These are phyloP conservation scores for Danio tinwini DNA, from an alignment of 2,797 vertebrate species.

Conservation along the genomic window DNA sequence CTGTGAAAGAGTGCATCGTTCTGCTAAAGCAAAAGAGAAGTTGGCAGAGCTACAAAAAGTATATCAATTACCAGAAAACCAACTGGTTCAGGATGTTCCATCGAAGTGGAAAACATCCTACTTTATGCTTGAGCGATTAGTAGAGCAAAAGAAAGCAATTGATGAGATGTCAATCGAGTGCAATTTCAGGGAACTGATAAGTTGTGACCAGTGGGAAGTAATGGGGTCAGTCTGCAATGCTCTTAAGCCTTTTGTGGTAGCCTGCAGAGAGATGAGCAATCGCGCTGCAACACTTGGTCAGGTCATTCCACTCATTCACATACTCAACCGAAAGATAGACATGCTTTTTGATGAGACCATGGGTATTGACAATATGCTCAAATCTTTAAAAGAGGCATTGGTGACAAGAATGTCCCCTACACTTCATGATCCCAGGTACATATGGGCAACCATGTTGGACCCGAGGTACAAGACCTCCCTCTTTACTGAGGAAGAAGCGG, in stretches of 20 bases:
- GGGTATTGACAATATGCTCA: slow-evolving; percentile 98
- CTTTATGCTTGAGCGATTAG: slow-evolving; percentile 93
- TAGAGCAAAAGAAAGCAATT: slow-evolving; percentile 94
- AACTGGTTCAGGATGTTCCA: slow-evolving; percentile 91
- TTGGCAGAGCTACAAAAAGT: slow-evolving; percentile 87
- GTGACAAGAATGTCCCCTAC: slow-evolving; percentile 88
- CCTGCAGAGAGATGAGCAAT: slow-evolving; percentile 92
- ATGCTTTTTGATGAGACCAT: slow-evolving; percentile 95
- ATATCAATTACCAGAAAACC: slow-evolving; percentile 90
- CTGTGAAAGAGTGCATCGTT: slow-evolving; percentile 93
- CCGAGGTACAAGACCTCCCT: slow-evolving; percentile 95
- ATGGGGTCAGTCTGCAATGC: slow-evolving; percentile 96
- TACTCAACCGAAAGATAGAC: slow-evolving; percentile 94
- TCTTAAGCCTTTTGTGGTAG: slow-evolving; percentile 93
- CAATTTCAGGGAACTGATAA: slow-evolving; percentile 95
- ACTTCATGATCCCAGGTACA: slow-evolving; percentile 89
- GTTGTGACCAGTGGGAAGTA: slow-evolving; percentile 97
- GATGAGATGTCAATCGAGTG: slow-evolving; percentile 94
- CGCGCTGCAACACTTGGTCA: slow-evolving; percentile 93
- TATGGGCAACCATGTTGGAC: slow-evolving; percentile 96
- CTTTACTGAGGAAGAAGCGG: slow-evolving; percentile 95
- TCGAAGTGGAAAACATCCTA: slow-evolving; percentile 95
- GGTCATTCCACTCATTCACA: slow-evolving; percentile 97
- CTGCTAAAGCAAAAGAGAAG: slow-evolving; percentile 89
- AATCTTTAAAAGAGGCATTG: slow-evolving; percentile 93